Base-by-base conservation (phyloP, 2,888 invertebrate genomes). In the Chrysolina haemoptera region DNA sequence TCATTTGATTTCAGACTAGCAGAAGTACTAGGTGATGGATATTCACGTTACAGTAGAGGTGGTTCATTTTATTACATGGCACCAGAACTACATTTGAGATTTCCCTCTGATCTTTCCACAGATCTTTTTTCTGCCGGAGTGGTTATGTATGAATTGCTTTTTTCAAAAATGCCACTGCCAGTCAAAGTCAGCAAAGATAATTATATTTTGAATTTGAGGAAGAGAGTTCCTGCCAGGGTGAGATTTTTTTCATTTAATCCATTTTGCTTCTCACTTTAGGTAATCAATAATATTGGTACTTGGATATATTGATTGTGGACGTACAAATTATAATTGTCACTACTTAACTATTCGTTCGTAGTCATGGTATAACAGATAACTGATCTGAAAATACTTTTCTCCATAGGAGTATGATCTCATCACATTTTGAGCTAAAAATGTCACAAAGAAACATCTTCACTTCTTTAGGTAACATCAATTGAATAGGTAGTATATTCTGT, bases 61-160 rank as follows among this genome's bases (percentile, higher is more conserved):
- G 78, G 78, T 11, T 75, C 76, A 3, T 74, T 75, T 68, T 62
- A 67, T 50, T 78, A 75, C 63, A 76, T 78, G 78, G 76, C 78
- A 1, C 78, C 78, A 18, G 78, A 78, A 75, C 65, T 76, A 22
- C 71, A 68, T 63, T 48, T 76, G 22, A 68, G 55, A 27, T 59
- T 72, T n/a, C 70, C 71, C 46, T 71, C 68, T 48, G 78, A 78
- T 69, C 22, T 35, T 41, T 59, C 68, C 11, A 68, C 75, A 53
- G 78, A 78, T 59, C 65, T 78, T 1, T 78, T 73, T 65, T 76
- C 78, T 22, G 70, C 71, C 18, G 78, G 78, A 27, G 69, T 78
- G 20, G 4, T 78, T 1, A 78, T 78, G 78, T 76, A 76, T 43
- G 55, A 67, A 18, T 64, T 75, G 65, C 62, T 78, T 20, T 76